Percentiles rank a stretch among this genome's conserved stretches.
Conservation (phyloP, 2,113 vertebrate genomes). For the Pheucticus melanocephalus region DNA sequence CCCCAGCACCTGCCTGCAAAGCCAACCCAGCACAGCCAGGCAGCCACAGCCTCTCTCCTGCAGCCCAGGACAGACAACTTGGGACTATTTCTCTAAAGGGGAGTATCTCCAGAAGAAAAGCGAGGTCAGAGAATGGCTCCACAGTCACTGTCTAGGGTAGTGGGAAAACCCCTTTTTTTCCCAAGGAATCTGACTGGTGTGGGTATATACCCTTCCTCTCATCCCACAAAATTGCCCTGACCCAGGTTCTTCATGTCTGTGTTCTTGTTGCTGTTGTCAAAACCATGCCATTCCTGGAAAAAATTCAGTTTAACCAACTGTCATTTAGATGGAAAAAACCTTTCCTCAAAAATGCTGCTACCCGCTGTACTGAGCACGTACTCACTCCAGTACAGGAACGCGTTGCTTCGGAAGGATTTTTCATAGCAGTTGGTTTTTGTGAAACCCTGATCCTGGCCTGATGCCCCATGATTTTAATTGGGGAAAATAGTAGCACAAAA, state of each 20-base stretch:
- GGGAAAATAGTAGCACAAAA: not conserved
- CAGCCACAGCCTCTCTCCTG: not conserved
- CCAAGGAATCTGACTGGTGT: fast-evolving
- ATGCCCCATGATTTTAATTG: not conserved
- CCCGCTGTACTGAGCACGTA: fast-evolving
- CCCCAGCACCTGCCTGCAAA: fast-evolving
- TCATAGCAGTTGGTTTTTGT: fast-evolving
- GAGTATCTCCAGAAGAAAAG: not conserved
- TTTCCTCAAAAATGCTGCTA: not conserved
- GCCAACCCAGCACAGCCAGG: fast-evolving
- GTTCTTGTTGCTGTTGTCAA: not conserved
- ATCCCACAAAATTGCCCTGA: fast-evolving
- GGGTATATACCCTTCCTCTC: not conserved
- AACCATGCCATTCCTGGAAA: not conserved
- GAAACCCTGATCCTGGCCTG: not conserved
- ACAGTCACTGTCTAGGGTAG: fast-evolving
- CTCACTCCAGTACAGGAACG: not conserved
- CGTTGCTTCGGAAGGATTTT: not conserved
- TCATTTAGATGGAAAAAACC: not conserved
- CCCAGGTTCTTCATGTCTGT: fast-evolving
- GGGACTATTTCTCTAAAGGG: not conserved
- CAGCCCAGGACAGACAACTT: fast-evolving
- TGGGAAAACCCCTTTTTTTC: not conserved
- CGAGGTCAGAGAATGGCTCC: not conserved
- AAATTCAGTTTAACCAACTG: not conserved